Evolutionary conservation across 2,888 invertebrate genomes (phyloP).

Genomic region (Ellobium chinense): DNA sequence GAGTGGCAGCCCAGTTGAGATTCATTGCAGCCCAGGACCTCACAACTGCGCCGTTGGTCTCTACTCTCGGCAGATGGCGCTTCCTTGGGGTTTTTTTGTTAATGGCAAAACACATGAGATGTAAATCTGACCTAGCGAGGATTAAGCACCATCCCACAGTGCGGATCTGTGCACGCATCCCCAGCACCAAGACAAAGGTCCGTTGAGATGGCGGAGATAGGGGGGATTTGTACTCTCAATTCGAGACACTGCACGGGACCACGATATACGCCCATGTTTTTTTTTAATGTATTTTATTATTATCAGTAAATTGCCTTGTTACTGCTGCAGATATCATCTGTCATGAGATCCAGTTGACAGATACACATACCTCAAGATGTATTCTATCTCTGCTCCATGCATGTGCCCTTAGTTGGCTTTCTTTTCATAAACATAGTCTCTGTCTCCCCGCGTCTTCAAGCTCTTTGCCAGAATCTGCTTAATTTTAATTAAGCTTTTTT

Average conservation of each 20-base stretch:
- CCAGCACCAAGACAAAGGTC: neutral
- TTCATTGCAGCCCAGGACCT: neutral
- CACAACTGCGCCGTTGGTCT: neutral
- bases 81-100: neutral
- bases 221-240: neutral
- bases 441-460: too few relatives aligned
- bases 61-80: neutral
- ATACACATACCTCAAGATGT: too few relatives aligned
- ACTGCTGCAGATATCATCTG: neutral
- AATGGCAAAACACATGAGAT: constrained; percentile 14
- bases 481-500: too few relatives aligned
- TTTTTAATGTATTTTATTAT: too few relatives aligned
- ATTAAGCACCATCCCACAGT: constrained; percentile 1
- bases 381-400: too few relatives aligned
- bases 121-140: constrained; percentile 12
- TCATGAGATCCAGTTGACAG: too few relatives aligned
- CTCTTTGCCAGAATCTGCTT: too few relatives aligned
- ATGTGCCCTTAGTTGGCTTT: too few relatives aligned
- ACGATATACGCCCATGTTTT: neutral
- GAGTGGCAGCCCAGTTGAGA: too few relatives aligned
- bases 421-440: too few relatives aligned
- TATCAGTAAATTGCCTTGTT: neutral
- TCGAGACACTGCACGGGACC: neutral
- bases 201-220: neutral
- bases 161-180: neutral